Evolutionary conservation across 2,113 vertebrate species (phyloP), one percentile per base, ranked within the genome.

Genomic region (Scalopus aquaticus): DNA sequence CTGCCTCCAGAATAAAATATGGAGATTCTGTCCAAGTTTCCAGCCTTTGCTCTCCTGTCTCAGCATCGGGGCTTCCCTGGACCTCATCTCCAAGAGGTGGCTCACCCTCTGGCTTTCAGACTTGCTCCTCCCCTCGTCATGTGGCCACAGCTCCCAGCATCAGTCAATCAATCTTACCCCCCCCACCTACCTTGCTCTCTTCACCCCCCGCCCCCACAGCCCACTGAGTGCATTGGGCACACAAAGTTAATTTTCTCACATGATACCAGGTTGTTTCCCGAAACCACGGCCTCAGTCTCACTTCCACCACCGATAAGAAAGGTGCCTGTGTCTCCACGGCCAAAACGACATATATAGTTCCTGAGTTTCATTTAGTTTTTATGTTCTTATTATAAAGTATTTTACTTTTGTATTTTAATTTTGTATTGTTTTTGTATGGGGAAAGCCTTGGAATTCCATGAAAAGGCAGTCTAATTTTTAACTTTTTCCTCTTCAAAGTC

Each of bases 401-500:
- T 51, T 51, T 51, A 51, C 49, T 51, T 51, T 16, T 84, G 4
- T 17, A 46, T 70, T 76, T 85, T n/a, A n/a, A n/a, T n/a, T 85
- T 17, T 81, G 19, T 67, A 16, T 10, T 15, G 54, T 58, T 76
- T 39, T 46, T 15, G 1, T 49, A 17, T 67, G 24, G 11, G 2
- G 1, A 3, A 70, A 79, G 35, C 1, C 19, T 78, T 90, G 6
- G 44, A 49, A 87, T 84, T 64, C 15, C 39, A 91, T 80, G 80
- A 94, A 91, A 84, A 35, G 86, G n/a, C 32, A 84, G 19, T 54
- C 12, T 64, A 39, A 60, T 80, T 91, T 90, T 89, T 32, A 51
- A 70, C 17, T 10, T 56, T 90, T 80, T 78, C 19, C 6, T 93
- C 86, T 46, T 67, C 67, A 91, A 88, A 95, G 72, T 94, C 51